These are phyloP conservation scores for Frankliniella fusca DNA, from an alignment of 2,888 invertebrate species.

Conservation along the genomic window DNA sequence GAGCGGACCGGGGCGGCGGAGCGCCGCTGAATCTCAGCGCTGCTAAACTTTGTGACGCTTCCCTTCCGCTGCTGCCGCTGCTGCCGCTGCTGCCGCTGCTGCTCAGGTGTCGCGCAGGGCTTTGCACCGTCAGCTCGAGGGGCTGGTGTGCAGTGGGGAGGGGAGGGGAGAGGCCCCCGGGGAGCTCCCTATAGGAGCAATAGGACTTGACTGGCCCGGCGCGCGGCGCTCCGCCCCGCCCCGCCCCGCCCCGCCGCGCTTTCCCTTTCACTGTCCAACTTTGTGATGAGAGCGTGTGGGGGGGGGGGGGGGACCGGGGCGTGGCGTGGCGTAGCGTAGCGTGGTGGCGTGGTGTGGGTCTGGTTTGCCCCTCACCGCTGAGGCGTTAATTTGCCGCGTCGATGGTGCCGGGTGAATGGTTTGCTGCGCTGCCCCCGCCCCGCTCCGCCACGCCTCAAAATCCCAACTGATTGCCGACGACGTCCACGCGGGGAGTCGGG, in stretches of 20 bases:
- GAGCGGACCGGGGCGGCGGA: not conserved
- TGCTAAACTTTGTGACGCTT: slow-evolving; percentile 12
- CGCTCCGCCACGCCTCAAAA: not conserved
- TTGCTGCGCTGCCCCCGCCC: not conserved
- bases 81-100: not conserved
- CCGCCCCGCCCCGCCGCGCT: not conserved
- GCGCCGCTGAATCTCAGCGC: not conserved
- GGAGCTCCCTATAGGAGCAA: too few relatives aligned
- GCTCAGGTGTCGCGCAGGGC: slow-evolving; percentile 16
- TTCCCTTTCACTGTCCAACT: not conserved
- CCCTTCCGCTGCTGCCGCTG: not conserved
- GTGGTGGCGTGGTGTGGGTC: not conserved
- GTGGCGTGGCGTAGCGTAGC: not conserved
- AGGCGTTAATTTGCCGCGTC: slow-evolving; percentile 1
- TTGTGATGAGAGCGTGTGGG: not conserved
- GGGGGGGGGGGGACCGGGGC: not conserved
- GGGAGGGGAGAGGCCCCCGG: not conserved
- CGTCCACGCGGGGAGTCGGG: not conserved
- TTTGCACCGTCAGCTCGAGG: not conserved
- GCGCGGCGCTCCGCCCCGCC: not conserved
- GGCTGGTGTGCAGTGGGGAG: not conserved
- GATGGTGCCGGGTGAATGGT: not conserved
- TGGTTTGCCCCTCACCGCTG: not conserved
- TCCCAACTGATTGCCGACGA: not conserved
- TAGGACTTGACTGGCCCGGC: not conserved